phyloP scores from a whole-genome alignment of 2,113 vertebrate species.

The Pongo pygmaeus region DNA sequence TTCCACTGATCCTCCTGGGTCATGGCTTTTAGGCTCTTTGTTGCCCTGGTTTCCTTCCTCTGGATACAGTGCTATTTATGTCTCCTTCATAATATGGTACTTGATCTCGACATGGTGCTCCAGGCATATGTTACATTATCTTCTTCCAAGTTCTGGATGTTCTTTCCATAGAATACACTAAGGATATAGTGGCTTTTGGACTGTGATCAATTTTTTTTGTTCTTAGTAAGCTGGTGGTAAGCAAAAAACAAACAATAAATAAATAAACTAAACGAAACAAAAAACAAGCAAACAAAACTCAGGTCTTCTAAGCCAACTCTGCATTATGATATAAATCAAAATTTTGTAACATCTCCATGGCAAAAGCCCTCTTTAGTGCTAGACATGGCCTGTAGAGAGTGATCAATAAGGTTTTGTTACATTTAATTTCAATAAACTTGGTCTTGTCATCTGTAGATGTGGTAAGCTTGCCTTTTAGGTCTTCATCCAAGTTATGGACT shows the following conservation, averaged over 20 bases:
- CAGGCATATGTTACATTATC: neutral
- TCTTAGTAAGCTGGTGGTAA: neutral
- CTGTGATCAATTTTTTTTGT: neutral
- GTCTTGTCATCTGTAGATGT: neutral
- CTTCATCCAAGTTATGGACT: neutral
- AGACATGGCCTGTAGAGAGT: neutral
- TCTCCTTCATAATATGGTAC: neutral
- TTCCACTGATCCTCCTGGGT: neutral
- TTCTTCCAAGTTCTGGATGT: neutral
- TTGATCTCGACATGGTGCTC: neutral
- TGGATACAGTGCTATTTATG: neutral
- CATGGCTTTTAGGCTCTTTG: neutral
- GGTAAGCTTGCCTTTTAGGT: neutral
- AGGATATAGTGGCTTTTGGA: neutral
- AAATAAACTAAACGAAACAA: neutral
- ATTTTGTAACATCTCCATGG: neutral
- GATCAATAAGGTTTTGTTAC: neutral
- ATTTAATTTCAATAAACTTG: constrained; percentile 17
- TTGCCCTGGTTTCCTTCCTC: neutral
- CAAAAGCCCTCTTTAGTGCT: neutral
- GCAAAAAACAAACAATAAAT: neutral
- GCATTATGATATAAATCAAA: neutral
- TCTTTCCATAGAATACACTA: neutral
- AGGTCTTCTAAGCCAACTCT: neutral
- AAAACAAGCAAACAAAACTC: neutral